These are phyloP conservation scores for Ganaspis brasiliensis DNA, from an alignment of 2,888 invertebrate genomes.

Conservation along the genomic window DNA sequence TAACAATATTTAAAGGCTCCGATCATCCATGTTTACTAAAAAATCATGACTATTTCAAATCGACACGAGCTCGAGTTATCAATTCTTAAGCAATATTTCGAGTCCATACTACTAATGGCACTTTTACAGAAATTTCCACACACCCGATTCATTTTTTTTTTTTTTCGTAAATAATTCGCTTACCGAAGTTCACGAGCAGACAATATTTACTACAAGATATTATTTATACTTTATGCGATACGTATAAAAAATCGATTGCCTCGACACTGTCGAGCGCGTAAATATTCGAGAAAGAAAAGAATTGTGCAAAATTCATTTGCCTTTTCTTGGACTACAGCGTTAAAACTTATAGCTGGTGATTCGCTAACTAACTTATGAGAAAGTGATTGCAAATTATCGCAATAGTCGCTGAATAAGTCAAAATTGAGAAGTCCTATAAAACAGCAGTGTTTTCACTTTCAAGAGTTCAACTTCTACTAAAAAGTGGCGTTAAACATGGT, in stretches of 20 bases:
- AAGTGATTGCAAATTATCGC: slow-evolving; percentile 39
- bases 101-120: slow-evolving; percentile 49
- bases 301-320: slow-evolving; percentile 15
- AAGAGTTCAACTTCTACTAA: slow-evolving; percentile 81
- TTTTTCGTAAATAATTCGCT: slow-evolving; percentile 19
- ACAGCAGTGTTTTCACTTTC: slow-evolving; percentile 17
- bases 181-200: slow-evolving; percentile 22
- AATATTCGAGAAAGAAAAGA: slow-evolving; percentile 41
- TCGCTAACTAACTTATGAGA: slow-evolving; percentile 31
- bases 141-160: slow-evolving; percentile 17
- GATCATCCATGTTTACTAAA: slow-evolving; percentile 12
- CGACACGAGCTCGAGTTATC: slow-evolving; percentile 22
- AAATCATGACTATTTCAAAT: slow-evolving; percentile 39
- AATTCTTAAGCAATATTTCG: slow-evolving; percentile 22
- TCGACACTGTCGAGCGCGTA: slow-evolving; percentile 50
- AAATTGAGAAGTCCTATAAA: slow-evolving; percentile 41
- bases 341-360: slow-evolving; percentile 33
- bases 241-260: slow-evolving; percentile 33
- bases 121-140: slow-evolving; percentile 43
- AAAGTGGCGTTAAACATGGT: slow-evolving; percentile 94
- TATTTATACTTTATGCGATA: slow-evolving; percentile 41
- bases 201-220: slow-evolving; percentile 29
- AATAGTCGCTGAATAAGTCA: slow-evolving; percentile 32
- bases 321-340: slow-evolving; percentile 26
- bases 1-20: slow-evolving; percentile 36